phyloP scores from a whole-genome alignment of 2,888 invertebrate species.

The Linnaemya tessellans region DNA sequence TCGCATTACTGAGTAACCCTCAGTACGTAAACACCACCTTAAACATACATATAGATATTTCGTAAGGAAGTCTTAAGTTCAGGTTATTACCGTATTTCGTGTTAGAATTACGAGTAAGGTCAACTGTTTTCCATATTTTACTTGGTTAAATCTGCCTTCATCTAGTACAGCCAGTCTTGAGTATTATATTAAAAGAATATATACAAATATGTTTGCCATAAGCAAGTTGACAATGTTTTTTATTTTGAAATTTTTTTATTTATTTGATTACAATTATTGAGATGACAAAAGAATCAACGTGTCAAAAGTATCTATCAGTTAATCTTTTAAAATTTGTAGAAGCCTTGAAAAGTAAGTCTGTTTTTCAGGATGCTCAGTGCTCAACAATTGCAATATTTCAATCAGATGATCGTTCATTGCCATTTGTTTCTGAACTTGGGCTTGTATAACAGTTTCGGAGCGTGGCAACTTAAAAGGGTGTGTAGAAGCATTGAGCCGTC shows the following conservation, averaged over 20 bases:
- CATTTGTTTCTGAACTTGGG: slow-evolving; percentile 85
- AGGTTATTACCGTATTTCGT: too few species aligned
- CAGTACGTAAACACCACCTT: too few species aligned
- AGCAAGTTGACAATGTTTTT: too few species aligned
- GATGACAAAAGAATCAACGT: background rate
- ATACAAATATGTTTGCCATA: too few species aligned
- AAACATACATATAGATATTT: too few species aligned
- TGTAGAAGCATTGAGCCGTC: slow-evolving; percentile 83
- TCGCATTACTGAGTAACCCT: too few species aligned
- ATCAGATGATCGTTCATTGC: slow-evolving; percentile 85
- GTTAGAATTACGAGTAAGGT: too few species aligned
- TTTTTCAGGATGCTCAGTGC: slow-evolving; percentile 86
- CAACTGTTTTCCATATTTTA: too few species aligned
- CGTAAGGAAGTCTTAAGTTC: too few species aligned
- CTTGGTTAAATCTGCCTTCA: too few species aligned
- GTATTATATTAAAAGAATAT: too few species aligned
- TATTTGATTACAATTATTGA: background rate
- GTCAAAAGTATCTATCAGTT: background rate
- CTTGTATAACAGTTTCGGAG: slow-evolving; percentile 84
- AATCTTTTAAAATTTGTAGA: slow-evolving; percentile 68
- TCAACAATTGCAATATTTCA: slow-evolving; percentile 85
- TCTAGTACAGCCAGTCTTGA: too few species aligned
- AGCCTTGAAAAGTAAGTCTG: slow-evolving; percentile 83
- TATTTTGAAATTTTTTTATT: background rate
- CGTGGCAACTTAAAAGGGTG: slow-evolving; percentile 75